Base-by-base conservation (phyloP, 1,140 invertebrate genomes). In the Zaprionus africanus region DNA sequence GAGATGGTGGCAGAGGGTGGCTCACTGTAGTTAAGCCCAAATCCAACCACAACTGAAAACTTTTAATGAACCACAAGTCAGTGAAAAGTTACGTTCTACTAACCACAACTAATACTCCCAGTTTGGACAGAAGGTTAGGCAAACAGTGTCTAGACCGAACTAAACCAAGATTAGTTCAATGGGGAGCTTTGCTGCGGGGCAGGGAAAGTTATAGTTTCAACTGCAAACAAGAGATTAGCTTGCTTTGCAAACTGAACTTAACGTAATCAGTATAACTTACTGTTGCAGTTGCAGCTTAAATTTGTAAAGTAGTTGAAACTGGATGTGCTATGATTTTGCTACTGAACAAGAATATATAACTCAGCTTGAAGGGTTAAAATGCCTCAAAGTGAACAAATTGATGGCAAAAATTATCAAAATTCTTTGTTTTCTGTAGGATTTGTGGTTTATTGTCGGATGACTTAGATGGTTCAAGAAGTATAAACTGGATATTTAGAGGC, bases 51-150 rank as follows among this genome's bases (percentile, higher is more conserved):
- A 51, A 13, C 11, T 51, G 46, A 6, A 38, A 41, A 59, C 19
- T 22, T 59, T 41, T n/a, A 4, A 15, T 41, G 5, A 59, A 11
- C 36, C 17, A 41, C 36, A 15, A 41, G 19, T 38, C 36, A 43
- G 36, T 59, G 11, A n/a, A 59, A 46, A 61, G n/a, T 61, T 61
- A 24, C 41, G n/a, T 61, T 46, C 11, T 22, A 19, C 46, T 24
- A 61, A 61, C 57, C 57, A 38, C 34, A 38, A 59, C 13, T 51
- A 51, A 51, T 41, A 36, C 17, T 38, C 12, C n/a, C n/a, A 38
- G 13, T 26, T 9, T 19, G 46, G 19, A 24, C 13, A 41, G 36
- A 1, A n/a, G 41, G 57, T 22, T 59, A 36, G 19, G 38, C 31
- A 36, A 19, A 58, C 41, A 17, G n/a, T 12, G 46, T 51, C 46